Evolutionary conservation across 2,113 vertebrate genomes (phyloP), one percentile per base, ranked within the genome.

Genomic region (Phoenicopterus ruber): DNA sequence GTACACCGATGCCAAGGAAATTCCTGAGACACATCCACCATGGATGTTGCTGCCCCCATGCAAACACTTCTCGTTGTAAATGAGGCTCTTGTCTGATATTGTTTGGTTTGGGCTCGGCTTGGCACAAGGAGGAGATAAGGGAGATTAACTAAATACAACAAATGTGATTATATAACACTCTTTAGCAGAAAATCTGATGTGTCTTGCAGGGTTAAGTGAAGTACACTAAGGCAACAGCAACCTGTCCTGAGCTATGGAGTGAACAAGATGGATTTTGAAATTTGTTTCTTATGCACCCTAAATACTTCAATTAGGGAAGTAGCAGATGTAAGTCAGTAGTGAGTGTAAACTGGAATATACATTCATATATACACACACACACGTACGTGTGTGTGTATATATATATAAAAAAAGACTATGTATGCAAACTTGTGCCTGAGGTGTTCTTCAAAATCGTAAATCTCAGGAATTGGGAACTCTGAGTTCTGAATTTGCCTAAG

Each of bases 361-460:
- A 9, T 78, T 78, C 11, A 4, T 67, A 9, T 57, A 13, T 19
- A 4, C 20, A 13, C 26, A 44, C 0, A 24, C 7, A 73, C 11
- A 86, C 18, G 65, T 0, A 52, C 5, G n/a, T n/a, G n/a, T n/a
- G n/a, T n/a, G n/a, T n/a, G 29, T 0, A 11, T 12, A 59, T 17
- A 21, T 42, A 25, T 59, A 15, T 40, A 32, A 10, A 44, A 42
- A 36, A 34, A 4, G 2, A 34, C 34, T 57, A 4, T 13, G 20
- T 32, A 47, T 66, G 22, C 25, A 62, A 54, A 50, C 29, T 77
- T 73, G 32, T 62, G 50, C n/a, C 49, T 73, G 36, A 70, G 49
- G 42, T 46, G 9, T 29, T 74, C 65, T 92, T 77, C 63, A 83
- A 57, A 88, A 80, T 72, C 2, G 3, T 54, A 52, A 25, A 52